Evolutionary conservation across 1,140 invertebrate genomes (phyloP), one percentile per base, ranked within the genome.

Genomic region (Pogonus chalceus): DNA sequence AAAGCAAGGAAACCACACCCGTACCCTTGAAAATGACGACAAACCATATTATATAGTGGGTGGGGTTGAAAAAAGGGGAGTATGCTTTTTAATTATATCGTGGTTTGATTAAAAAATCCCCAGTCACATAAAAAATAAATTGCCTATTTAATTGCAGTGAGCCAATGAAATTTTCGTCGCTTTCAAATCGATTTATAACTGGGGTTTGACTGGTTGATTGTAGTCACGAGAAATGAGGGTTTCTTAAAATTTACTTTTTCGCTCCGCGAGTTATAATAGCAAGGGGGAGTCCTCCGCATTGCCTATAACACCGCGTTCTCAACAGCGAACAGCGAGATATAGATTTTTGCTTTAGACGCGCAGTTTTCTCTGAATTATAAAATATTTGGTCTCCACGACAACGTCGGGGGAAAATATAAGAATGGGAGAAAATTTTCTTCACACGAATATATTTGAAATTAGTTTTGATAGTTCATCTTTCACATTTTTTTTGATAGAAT

Each of bases 221-320:
- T 55, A 60, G 56, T 4, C 26, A 4, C 7, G 37, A 58, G 56
- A 56, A 62, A 56, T 59, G 65, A 66, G 65, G 65, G 65, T 66
- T 67, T 68, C 67, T 68, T 68, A 68, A 69, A 69, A 68, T 69
- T 69, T 68, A 68, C 66, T 69, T 69, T 67, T 68, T 66, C 66
- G 64, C 64, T 66, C 62, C 62, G 62, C 64, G 63, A 69, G 65
- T 68, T 67, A 67, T 68, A 69, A 69, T 64, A 64, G 65, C 60
- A 56, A 53, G 55, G 56, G 59, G 59, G 35, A 21, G 43, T 2
- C 14, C 26, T 7, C 26, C 26, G n/a, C n/a, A n/a, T n/a, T n/a
- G n/a, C n/a, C n/a, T n/a, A n/a, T n/a, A n/a, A n/a, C n/a, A n/a
- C 14, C 26, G 4, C 26, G 26, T 14, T 14, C 26, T 14, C 26